Base-by-base conservation (phyloP, 2,113 vertebrate species). In the Neofelis nebulosa region DNA sequence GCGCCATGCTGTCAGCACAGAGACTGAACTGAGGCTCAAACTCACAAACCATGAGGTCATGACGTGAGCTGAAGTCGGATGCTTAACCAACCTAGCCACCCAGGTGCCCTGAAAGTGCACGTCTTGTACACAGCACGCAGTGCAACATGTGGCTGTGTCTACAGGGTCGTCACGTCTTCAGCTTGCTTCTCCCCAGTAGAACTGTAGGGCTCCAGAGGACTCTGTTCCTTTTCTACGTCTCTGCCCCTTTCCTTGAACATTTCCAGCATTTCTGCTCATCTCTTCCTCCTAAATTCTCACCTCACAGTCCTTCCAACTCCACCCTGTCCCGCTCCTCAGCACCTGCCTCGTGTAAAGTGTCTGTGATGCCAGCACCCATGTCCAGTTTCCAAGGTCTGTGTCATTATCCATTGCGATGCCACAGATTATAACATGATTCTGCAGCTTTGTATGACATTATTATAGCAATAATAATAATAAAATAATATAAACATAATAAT, bases 301-400 rank as follows among this genome's bases (percentile, higher is more conserved):
- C 12, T 74, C 25, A 0, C 6, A 14, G 23, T 76, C 4, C 69
- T 38, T 21, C n/a, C 0, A 1, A 25, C 69, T 5, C 9, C n/a
- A 73, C 19, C 10, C 36, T 73, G 19, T 2, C n/a, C 69, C 2
- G 1, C 36, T 23, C 21, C 19, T 23, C 4, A 73, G 69, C 69
- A 12, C 21, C 69, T 23, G n/a, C 69, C 69, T 73, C 36, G 19
- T 36, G 69, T 19, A 12, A 23, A 5, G 36, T 73, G 69, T 31
- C 5, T 55, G 19, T 21, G n/a, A n/a, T 23, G 69, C 69, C 21
- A 23, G 36, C 55, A 55, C 55, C 55, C 55, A 19, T 19, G 55
- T 55, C 55, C 55, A 55, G 18, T 55, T 18, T 55, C 55, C 55
- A 55, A 55, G 1, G 55, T 55, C 55, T 55, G 55, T 19, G 19